Evolutionary conservation across 2,888 invertebrate species (phyloP).

Genomic region (Linnaemya tessellans): DNA sequence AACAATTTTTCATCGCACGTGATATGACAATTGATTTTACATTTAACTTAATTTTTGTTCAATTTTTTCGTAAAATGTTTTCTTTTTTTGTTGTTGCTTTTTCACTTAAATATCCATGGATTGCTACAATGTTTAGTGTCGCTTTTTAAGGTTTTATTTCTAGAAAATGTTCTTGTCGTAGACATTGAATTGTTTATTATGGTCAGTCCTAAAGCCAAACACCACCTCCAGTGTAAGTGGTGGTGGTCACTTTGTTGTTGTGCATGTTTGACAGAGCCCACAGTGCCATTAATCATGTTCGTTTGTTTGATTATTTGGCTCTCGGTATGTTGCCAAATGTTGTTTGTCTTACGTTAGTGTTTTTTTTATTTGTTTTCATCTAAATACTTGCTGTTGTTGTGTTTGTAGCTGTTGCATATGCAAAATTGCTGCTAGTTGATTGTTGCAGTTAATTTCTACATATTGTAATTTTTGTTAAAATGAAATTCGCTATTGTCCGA

Average conservation of each 20-base stretch:
- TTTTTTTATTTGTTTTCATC: not conserved
- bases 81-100: not conserved
- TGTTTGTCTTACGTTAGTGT: conserved; percentile 28
- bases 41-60: conserved; percentile 70
- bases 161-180: conserved; percentile 57
- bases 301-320: conserved; percentile 42
- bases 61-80: conserved; percentile 33
- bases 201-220: conserved; percentile 34
- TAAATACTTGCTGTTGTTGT: conserved; percentile 18
- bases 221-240: conserved; percentile 50
- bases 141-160: conserved; percentile 52
- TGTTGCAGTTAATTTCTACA: conserved; percentile 30
- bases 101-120: conserved; percentile 31
- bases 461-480: conserved; percentile 37
- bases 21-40: conserved; percentile 73
- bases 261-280: conserved; percentile 64
- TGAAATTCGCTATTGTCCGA: conserved; percentile 64
- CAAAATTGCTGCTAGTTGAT: conserved; percentile 44
- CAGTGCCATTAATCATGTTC: conserved; percentile 70
- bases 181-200: conserved; percentile 54
- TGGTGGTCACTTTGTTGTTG: conserved; percentile 60
- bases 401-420: conserved; percentile 54
- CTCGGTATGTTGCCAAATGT: conserved; percentile 64
- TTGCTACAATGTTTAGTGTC: conserved; percentile 62
- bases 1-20: conserved; percentile 71